These are phyloP conservation scores for Nebria ingens DNA, from an alignment of 1,140 invertebrate genomes.

Conservation along the genomic window DNA sequence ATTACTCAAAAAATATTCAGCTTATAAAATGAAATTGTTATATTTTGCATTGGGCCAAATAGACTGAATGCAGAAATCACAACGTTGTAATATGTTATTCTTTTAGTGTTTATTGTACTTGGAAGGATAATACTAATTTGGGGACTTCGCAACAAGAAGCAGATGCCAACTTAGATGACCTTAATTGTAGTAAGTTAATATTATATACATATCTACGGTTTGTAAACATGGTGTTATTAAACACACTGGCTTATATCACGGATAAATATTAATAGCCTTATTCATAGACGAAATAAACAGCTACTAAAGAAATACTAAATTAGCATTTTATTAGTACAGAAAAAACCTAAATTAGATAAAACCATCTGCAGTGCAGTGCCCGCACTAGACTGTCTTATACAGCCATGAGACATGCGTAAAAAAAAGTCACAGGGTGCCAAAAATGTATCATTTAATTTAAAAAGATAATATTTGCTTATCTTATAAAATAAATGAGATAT, in stretches of 20 bases:
- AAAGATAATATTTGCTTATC: no score
- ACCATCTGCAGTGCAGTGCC: no score
- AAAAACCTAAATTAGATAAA: no score
- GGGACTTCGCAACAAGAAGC: constrained; percentile 35
- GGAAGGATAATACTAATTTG: constrained; percentile 39
- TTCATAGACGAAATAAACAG: constrained; percentile 1
- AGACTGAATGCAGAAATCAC: no score
- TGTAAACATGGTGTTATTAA: constrained; percentile 11
- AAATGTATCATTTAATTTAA: no score
- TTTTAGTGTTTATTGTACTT: constrained; percentile 43
- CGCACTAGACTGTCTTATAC: no score
- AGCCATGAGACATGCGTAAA: no score
- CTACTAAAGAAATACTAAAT: background rate
- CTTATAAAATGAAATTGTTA: background rate
- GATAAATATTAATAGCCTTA: background rate
- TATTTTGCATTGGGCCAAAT: background rate
- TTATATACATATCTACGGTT: background rate
- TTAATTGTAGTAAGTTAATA: constrained; percentile 45
- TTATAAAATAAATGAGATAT: no score
- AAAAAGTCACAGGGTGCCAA: no score
- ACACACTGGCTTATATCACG: background rate
- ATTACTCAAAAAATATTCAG: background rate
- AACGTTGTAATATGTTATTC: constrained; percentile 1
- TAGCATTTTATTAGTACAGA: background rate
- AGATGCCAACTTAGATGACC: constrained; percentile 26